Evolutionary conservation across 1,140 invertebrate genomes (phyloP), one percentile per base, ranked within the genome.

Genomic region (Sweltsa coloradensis): DNA sequence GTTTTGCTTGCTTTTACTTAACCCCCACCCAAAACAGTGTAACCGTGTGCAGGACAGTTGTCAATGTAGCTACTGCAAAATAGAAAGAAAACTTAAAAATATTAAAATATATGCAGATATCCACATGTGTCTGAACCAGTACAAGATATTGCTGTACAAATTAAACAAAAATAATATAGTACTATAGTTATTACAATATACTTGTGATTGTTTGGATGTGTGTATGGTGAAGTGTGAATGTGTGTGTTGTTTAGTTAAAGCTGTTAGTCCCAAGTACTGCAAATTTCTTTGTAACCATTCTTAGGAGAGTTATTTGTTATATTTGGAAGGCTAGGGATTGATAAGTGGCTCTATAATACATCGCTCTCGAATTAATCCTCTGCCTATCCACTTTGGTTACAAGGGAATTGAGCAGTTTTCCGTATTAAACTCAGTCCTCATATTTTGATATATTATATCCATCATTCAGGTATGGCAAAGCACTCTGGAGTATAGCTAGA

Each of bases 81-180:
- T 31, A 44, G 22, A 23, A 18, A 29, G 21, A 37, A 37, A 9
- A 14, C 34, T 29, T n/a, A 44, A 47, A 46, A 37, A 46, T 19
- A 22, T 37, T 27, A 40, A 47, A 41, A 47, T 41, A 27, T 29
- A 41, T 36, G 24, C 46, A 47, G 46, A 41, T 47, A 41, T 47
- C 46, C 41, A 41, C 9, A 41, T 41, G 6, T 47, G 22, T 47
- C 26, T 47, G 26, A 40, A 31, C 42, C 40, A 47, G 46, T 47
- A 47, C 46, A 47, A 47, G 46, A 47, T 40, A 40, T 47, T 36
- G 37, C 46, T 47, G 46, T 47, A 47, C 46, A 47, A 47, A 47
- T 47, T 47, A 47, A 40, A 39, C 46, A 47, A 40, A 44, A 24
- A 44, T 44, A 22, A 41, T n/a, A 40, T 40, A 23, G 36, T 47